A percentile compares a stretch with the other conserved stretches of the same genome.
These are phyloP conservation scores for Telmatochromis sp. DNA, from an alignment of 2,113 vertebrate genomes.

Conservation along the genomic window DNA sequence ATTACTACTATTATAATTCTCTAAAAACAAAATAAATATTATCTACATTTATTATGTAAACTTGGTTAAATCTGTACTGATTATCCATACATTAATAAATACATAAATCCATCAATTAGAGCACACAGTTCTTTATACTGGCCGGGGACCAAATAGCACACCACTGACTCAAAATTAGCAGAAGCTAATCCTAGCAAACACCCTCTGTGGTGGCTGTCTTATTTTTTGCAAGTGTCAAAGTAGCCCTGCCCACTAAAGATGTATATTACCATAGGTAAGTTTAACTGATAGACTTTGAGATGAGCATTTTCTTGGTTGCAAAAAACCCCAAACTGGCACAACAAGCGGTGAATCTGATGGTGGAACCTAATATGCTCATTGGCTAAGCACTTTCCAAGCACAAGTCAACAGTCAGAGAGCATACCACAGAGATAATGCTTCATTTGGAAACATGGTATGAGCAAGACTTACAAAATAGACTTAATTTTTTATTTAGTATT, in stretches of 20 bases:
- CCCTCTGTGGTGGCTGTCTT: neutral
- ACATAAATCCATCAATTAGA: accelerated
- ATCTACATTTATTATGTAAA: neutral
- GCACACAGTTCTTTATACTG: accelerated
- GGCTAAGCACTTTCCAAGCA: neutral
- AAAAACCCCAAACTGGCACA: accelerated
- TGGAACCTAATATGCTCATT: neutral
- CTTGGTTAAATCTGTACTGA: neutral
- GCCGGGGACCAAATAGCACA: neutral
- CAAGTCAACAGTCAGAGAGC: neutral
- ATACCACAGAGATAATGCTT: neutral
- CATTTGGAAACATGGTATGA: neutral
- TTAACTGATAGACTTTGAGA: neutral
- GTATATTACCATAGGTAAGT: neutral
- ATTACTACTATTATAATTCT: neutral
- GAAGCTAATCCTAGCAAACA: neutral
- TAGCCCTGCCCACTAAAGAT: neutral
- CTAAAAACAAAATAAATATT: neutral
- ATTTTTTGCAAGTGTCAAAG: too few species aligned
- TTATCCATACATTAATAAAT: accelerated
- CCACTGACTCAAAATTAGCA: neutral
- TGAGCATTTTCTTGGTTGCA: neutral
- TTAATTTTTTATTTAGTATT: neutral
- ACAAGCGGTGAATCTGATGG: neutral
- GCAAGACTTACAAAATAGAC: neutral